phyloP scores from a whole-genome alignment of 2,113 vertebrate species.

The Prietella phreatophila region DNA sequence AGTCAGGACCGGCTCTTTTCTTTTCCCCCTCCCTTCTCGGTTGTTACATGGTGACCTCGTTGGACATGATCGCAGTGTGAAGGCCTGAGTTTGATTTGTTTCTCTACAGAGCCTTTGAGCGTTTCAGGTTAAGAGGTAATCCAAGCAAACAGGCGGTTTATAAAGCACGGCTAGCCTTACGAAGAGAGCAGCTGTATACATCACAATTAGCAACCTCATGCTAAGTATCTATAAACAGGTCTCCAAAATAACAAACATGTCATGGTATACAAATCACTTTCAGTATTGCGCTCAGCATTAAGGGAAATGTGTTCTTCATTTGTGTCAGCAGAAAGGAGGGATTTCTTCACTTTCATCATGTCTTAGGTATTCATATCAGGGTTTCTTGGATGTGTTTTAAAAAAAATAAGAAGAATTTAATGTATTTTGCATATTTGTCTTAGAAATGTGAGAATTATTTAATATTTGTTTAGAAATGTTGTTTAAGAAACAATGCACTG shows the following conservation, averaged over 20 bases:
- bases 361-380: background rate
- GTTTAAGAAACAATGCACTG: background rate
- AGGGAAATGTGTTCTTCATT: slow-evolving; percentile 40
- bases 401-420: background rate
- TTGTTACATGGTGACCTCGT: slow-evolving; percentile 48
- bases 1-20: background rate
- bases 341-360: slow-evolving; percentile 15
- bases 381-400: background rate
- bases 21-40: background rate
- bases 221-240: slow-evolving; percentile 50
- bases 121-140: slow-evolving; percentile 47
- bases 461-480: background rate
- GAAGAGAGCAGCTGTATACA: slow-evolving; percentile 43
- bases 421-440: background rate
- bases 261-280: slow-evolving; percentile 45
- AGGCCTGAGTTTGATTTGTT: slow-evolving; percentile 51
- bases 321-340: slow-evolving; percentile 5
- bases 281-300: slow-evolving; percentile 39
- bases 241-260: slow-evolving; percentile 47
- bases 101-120: slow-evolving; percentile 43
- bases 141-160: slow-evolving; percentile 40
- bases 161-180: slow-evolving; percentile 34
- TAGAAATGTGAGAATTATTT: background rate
- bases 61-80: slow-evolving; percentile 46
- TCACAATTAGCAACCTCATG: slow-evolving; percentile 51